Evolutionary conservation across 2,113 vertebrate genomes (phyloP), one percentile per base, ranked within the genome.

Genomic region (Alethe diademata): DNA sequence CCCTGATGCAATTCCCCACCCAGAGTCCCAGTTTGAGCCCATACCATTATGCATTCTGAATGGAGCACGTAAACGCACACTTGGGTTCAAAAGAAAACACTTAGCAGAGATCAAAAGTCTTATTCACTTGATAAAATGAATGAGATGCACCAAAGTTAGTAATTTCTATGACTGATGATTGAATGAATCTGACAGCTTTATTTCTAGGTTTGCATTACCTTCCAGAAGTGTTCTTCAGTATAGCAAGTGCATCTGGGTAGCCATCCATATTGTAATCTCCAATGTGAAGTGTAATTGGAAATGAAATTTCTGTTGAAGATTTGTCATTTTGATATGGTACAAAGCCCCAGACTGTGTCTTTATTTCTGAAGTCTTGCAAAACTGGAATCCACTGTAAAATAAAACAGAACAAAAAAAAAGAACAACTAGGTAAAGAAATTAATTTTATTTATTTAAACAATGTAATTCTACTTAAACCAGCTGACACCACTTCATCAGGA

Each of bases 221-320:
- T 94, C 98, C 98, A 47, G 98, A 99, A 66, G 98, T 98, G 95
- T 99, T 99, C 91, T 70, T 98, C 20, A 99, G 96, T 94, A 99
- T 97, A 67, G 98, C 99, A 69, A 99, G 98, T 33, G 99, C 99
- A 65, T 99, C 99, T 33, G 99, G 99, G 93, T 99, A 99, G 66
- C 99, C 99, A 40, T 99, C 99, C 98, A 99, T 98, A 97, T 99
- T 99, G 97, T 99, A 99, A 98, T 99, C 99, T 80, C 99, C 99
- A 36, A 99, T 96, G 95, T 99, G 99, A 92, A 99, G 98, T 3
- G 98, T 98, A 93, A 99, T 98, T 57, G 99, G 99, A 90, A 98
- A 94, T 47, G 86, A 93, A 61, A 92, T 92, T 45, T 96, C 97
- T 6, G 42, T 7, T 53, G 97, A 90, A 42, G 61, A 60, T 78